Base-by-base conservation (phyloP, 1,140 invertebrate genomes). In the Zaprionus capensis region DNA sequence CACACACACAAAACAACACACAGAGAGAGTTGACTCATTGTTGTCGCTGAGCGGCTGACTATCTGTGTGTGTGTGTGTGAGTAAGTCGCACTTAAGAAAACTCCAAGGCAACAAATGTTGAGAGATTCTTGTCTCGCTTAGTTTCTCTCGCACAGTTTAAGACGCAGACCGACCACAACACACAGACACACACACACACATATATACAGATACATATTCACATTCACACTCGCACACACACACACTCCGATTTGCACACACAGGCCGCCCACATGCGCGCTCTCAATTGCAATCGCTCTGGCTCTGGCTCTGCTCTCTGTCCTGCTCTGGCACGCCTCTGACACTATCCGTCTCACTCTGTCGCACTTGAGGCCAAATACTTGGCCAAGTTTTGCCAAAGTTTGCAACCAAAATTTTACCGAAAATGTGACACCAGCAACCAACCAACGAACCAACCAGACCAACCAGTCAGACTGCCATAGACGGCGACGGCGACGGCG, bases 371-470 rank as follows among this genome's bases (percentile, higher is more conserved):
- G 82, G 81, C 84, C 72, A 88, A 84, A 88, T 90, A 90, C 85
- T 90, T 90, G 85, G 85, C 85, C 85, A 90, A 90, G 85, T 90
- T 90, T 90, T 90, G 85, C 85, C 85, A 90, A 90, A 90, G 85
- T 90, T 90, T 90, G 85, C 79, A 90, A 90, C 85, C 85, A 90
- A 90, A 90, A 90, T 90, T 90, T 90, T 71, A 90, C 85, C 85
- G 79, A 90, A 90, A 90, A 90, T 90, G 85, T 90, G 85, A 90
- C 85, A 90, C 85, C 85, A 88, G 84, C 85, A 86, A 86, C 84
- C 84, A 87, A 88, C 85, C 85, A 88, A 76, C 73, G 63, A 87
- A 88, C 78, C 77, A 90, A 90, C 85, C 84, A 87, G 80, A 67
- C 71, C 76, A 65, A 64, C 83, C 71, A 85, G 77, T 74, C 76